A percentile compares a stretch with the other conserved stretches of the same genome.
phyloP scores from a whole-genome alignment of 2,113 vertebrate genomes.

The Atractosteus spatula region DNA sequence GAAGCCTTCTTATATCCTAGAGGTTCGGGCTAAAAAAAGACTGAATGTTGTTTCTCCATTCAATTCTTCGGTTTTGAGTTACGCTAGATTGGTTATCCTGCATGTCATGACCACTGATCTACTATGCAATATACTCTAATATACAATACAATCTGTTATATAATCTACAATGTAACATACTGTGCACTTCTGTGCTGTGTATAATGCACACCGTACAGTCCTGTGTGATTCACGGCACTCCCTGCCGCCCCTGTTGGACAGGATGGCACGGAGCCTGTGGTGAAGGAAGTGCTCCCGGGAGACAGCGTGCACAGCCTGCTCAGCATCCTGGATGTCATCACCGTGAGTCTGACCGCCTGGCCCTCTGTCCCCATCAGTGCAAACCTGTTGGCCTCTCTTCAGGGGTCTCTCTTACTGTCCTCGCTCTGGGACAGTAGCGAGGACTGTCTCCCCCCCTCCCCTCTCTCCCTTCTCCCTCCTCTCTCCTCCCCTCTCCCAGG shows the following conservation, averaged over 20 bases:
- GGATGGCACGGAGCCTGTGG: constrained; percentile 84
- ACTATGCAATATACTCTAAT: no score
- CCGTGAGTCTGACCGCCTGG: constrained; percentile 61
- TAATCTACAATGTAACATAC: no score
- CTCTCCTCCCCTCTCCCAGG: constrained; percentile 52
- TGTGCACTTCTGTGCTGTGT: background rate
- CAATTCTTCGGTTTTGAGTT: no score
- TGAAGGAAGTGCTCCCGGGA: constrained; percentile 87
- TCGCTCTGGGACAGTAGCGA: no score
- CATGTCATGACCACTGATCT: no score
- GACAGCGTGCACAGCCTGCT: constrained; percentile 93
- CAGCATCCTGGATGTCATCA: constrained; percentile 89
- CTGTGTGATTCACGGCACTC: background rate
- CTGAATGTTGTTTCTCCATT: no score
- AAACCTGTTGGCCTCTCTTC: no score
- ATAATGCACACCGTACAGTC: constrained; percentile 17
- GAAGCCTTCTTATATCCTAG: no score
- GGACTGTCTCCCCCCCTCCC: background rate
- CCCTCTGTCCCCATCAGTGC: background rate
- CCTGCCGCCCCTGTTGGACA: constrained; percentile 32
- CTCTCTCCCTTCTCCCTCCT: background rate
- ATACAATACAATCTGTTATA: no score
- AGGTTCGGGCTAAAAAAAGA: no score
- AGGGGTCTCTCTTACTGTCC: no score
- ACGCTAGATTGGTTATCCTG: no score